Conservation (phyloP, 1,140 invertebrate species). For the Atta colombica region DNA sequence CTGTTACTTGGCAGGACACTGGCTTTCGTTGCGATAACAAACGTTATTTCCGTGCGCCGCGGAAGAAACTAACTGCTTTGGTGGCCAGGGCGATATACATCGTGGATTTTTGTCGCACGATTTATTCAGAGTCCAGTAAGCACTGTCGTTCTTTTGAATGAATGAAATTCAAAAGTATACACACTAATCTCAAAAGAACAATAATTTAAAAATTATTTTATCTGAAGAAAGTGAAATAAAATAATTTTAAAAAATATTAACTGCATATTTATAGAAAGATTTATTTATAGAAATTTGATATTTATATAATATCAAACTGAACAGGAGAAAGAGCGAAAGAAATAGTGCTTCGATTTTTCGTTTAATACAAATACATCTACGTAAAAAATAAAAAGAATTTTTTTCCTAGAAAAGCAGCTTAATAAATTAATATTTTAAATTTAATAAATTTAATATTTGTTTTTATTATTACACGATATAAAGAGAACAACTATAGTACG, state of each 20-base stretch:
- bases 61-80: conserved; percentile 62
- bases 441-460: neutral
- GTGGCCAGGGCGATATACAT: conserved; percentile 55
- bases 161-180: neutral
- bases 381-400: neutral
- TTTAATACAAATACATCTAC: neutral
- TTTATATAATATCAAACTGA: neutral
- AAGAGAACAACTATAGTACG: neutral
- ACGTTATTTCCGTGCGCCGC: conserved; percentile 59
- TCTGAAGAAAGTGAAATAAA: neutral
- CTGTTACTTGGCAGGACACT: conserved; percentile 39
- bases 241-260: neutral
- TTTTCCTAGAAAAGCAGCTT: neutral
- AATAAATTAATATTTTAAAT: neutral
- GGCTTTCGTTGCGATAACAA: conserved; percentile 60
- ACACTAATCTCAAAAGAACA: neutral
- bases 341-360: no score
- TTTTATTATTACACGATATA: neutral
- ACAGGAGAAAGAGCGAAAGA: neutral
- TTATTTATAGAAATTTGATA: neutral
- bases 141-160: conserved; percentile 5
- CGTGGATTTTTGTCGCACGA: conserved; percentile 57
- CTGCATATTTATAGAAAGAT: neutral
- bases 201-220: conserved; percentile 12
- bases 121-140: conserved; percentile 60